Evolutionary conservation across 2,888 invertebrate genomes (phyloP).

Genomic region (Azorinus chamasolen): DNA sequence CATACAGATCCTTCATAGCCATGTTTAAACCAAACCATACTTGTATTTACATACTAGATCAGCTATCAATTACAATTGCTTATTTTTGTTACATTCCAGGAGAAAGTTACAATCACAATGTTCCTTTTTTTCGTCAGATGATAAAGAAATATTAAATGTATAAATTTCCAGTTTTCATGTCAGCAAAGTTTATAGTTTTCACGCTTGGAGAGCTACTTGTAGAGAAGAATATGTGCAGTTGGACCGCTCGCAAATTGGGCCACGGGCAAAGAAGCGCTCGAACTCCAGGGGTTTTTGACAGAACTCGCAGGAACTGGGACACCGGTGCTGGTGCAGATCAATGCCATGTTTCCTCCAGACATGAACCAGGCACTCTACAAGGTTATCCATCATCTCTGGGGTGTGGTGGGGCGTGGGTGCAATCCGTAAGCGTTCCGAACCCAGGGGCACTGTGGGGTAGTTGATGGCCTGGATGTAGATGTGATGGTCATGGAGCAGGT

Average conservation of each 20-base stretch:
- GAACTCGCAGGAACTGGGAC: conserved; percentile 77
- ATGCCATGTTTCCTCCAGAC: conserved; percentile 94
- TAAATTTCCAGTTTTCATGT: no score
- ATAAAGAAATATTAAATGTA: no score
- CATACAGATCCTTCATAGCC: no score
- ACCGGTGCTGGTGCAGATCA: conserved; percentile 73
- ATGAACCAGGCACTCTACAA: conserved; percentile 88
- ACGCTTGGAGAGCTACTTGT: conserved; percentile 68
- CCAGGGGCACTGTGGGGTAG: conserved; percentile 97
- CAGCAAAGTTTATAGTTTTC: no score
- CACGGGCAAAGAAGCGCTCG: conserved; percentile 69
- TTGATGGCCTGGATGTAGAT: conserved; percentile 99
- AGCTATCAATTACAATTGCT: no score
- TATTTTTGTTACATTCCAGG: no score
- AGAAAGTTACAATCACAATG: no score
- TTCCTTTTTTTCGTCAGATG: no score
- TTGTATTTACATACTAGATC: no score
- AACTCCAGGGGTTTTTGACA: conserved; percentile 75
- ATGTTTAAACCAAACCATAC: no score
- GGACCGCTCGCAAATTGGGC: conserved; percentile 77
- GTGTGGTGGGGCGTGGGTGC: conserved; percentile 98
- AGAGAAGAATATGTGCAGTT: conserved; percentile 82
- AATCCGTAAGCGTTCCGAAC: conserved; percentile 96
- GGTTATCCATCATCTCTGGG: conserved; percentile 94
- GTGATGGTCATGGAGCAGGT: conserved; percentile 93